phyloP scores from a whole-genome alignment of 2,113 vertebrate species.

The Pavo muticus region DNA sequence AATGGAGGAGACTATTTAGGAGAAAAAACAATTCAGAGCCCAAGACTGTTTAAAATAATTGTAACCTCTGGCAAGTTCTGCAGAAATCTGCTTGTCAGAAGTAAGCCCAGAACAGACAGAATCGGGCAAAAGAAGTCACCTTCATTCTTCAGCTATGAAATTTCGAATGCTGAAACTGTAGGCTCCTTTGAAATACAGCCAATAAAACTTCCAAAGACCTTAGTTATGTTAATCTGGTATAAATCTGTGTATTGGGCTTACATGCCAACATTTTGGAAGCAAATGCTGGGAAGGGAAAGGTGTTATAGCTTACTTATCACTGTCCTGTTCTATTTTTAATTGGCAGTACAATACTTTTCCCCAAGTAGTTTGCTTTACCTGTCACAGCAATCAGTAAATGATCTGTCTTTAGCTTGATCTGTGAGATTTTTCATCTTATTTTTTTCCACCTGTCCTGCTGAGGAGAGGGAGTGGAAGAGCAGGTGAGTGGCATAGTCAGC shows the following conservation, averaged over 20 bases:
- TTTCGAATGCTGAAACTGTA: neutral
- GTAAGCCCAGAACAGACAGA: neutral
- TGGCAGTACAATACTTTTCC: neutral
- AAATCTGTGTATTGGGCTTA: neutral
- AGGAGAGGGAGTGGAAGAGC: neutral
- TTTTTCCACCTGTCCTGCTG: neutral
- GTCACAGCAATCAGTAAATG: neutral
- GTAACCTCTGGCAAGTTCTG: neutral
- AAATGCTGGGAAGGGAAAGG: neutral
- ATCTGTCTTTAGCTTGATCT: neutral
- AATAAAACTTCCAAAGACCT: neutral
- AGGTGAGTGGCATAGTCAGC: no score
- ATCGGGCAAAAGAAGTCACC: neutral
- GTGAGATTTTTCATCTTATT: neutral
- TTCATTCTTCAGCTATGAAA: neutral
- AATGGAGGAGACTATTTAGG: neutral
- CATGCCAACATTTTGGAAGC: neutral
- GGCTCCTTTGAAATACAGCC: neutral
- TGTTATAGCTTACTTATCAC: neutral
- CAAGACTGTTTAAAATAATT: neutral
- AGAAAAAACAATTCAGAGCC: neutral
- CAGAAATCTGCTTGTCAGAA: neutral
- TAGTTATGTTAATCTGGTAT: neutral
- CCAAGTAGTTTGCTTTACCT: neutral
- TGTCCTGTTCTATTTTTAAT: neutral